Base-by-base conservation (phyloP, 2,888 invertebrate genomes). In the Ochropleura leucogaster region DNA sequence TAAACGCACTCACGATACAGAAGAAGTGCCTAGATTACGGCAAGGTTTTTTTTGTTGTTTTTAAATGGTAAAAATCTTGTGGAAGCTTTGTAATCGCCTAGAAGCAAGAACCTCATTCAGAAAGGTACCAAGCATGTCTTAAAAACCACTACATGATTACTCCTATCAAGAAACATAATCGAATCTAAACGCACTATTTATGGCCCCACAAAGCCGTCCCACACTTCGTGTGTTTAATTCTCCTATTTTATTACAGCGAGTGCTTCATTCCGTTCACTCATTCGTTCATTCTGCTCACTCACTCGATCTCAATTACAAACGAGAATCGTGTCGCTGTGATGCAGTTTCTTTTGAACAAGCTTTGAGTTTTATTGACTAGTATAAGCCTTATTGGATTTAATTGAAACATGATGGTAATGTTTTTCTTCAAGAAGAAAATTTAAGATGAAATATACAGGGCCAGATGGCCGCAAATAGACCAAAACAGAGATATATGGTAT, bases 171-270 rank as follows among this genome's bases (percentile, higher is more conserved):
- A 49, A 55, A 40, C 9, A 40, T 51, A 42, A n/a, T 57, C 6
- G 7, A 7, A 44, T 46, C 42, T 9, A 40, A 63, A 60, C 71
- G 68, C 77, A 8, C 3, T 44, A 75, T 77, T 69, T 53, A 71
- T 86, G 68, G 83, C 82, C 72, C 67, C 30, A 63, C 70, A 71
- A 8, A 66, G 59, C 66, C 82, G n/a, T 64, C 68, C 62, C 59
- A 72, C 68, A 62, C 66, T 60, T 66, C 55, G 55, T 72, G 69
- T 78, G 77, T 74, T 72, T 65, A 77, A 80, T 83, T 77, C 60
- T 47, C 53, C 82, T 59, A 68, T 74, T 82, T 82, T 82, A 82
- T 82, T 77, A 77, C 77, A 67, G 30, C 46, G 42, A 66, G 60
- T 64, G 18, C 65, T 63, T 76, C 40, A 49, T 62, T 71, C 77